Percentiles rank a stretch among this genome's conserved stretches.
Evolutionary conservation across 2,888 invertebrate species (phyloP).

Genomic region (Carterocephalus palaemon): DNA sequence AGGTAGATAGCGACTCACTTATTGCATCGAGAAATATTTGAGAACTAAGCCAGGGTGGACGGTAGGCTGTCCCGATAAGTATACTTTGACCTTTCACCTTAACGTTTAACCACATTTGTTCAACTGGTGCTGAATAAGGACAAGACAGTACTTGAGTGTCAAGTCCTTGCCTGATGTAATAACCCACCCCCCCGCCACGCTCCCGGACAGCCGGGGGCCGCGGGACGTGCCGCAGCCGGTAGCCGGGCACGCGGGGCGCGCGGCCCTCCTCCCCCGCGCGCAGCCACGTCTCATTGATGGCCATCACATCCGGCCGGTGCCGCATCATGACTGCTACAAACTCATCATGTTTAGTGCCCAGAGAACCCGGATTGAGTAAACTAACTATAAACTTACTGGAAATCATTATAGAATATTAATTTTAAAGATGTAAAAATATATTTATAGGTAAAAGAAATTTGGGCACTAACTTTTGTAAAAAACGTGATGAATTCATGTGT

Average conservation of each 20-base stretch:
- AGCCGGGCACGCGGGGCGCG: neutral
- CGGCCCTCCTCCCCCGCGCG: neutral
- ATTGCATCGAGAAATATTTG: neutral
- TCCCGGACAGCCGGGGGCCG: too few species aligned
- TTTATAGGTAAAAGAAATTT: too few species aligned
- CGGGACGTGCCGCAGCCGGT: neutral
- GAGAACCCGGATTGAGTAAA: too few species aligned
- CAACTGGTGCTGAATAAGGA: neutral
- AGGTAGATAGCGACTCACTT: neutral
- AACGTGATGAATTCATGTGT: too few species aligned
- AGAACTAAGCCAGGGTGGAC: constrained; percentile 1
- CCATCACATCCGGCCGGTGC: too few species aligned
- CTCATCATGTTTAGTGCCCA: too few species aligned
- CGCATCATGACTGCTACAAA: too few species aligned
- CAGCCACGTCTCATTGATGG: neutral
- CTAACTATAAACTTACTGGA: too few species aligned
- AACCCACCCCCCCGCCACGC: neutral
- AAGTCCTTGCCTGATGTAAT: neutral
- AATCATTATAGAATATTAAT: too few species aligned
- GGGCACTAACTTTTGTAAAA: too few species aligned
- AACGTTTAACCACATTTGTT: constrained; percentile 20
- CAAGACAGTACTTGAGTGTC: neutral
- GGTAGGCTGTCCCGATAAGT: constrained; percentile 3
- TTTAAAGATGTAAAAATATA: too few species aligned
- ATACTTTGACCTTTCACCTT: neutral